Percentiles rank a stretch among this genome's conserved stretches.
These are phyloP conservation scores for Pseudois nayaur DNA, from an alignment of 2,113 vertebrate species.

Conservation along the genomic window DNA sequence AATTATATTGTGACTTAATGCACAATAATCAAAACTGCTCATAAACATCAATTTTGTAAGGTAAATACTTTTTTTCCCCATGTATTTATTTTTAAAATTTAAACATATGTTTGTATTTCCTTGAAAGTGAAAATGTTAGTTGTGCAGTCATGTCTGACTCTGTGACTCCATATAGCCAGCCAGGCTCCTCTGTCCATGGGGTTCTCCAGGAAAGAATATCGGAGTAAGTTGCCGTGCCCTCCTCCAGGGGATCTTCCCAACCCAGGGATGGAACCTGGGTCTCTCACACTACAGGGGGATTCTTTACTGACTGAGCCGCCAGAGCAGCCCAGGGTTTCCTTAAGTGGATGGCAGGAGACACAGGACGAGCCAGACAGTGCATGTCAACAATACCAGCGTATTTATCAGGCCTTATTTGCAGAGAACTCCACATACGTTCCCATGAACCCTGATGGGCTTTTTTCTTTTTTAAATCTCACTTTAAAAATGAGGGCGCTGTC, in stretches of 20 bases:
- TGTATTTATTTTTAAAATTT: background rate
- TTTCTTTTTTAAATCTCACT: background rate
- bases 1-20: background rate
- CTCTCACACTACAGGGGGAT: background rate
- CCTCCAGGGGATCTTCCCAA: background rate
- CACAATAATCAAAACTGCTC: background rate
- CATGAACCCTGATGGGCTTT: accelerated
- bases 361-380: accelerated
- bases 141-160: background rate
- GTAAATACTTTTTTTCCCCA: background rate
- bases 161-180: background rate
- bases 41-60: background rate
- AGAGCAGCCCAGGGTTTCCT: background rate
- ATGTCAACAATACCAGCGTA: no score
- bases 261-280: background rate
- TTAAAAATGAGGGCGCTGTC: background rate
- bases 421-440: background rate
- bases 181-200: background rate
- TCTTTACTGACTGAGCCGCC: background rate
- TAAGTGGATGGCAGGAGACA: no score
- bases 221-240: background rate
- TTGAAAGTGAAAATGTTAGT: background rate
- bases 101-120: background rate
- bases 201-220: background rate
- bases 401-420: background rate